Conservation (phyloP, 1,140 invertebrate genomes). For the Camponotus pennsylvanicus region DNA sequence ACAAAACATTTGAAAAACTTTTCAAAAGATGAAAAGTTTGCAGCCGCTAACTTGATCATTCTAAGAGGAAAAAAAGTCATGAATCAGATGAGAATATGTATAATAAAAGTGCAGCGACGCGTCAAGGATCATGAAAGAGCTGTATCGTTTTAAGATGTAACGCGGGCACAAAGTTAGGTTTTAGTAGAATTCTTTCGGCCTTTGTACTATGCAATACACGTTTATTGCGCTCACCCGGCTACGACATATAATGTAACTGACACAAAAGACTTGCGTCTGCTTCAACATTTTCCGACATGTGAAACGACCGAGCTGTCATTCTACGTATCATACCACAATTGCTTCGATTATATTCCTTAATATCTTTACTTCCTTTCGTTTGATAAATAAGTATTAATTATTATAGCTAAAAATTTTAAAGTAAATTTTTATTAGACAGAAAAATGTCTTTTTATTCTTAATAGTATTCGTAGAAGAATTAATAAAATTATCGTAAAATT, state of each 20-base stretch:
- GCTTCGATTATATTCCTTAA: constrained; percentile 21
- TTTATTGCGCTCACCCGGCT: constrained; percentile 46
- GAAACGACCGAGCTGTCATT: neutral
- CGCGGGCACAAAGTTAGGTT: constrained; percentile 41
- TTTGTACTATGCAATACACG: constrained; percentile 42
- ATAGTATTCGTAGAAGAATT: neutral
- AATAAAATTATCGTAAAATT: constrained; percentile 10
- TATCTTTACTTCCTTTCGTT: neutral
- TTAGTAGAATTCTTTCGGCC: constrained; percentile 44
- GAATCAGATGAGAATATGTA: constrained; percentile 17
- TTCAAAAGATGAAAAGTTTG: constrained; percentile 2
- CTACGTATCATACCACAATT: neutral
- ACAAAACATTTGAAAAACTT: neutral
- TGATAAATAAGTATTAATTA: constrained; percentile 3
- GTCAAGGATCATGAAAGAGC: constrained; percentile 22
- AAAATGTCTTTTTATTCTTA: neutral
- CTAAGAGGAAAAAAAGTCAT: neutral
- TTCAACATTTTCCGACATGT: constrained; percentile 31
- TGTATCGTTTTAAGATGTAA: constrained; percentile 60
- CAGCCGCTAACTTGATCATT: neutral
- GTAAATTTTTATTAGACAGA: neutral
- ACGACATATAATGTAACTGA: constrained; percentile 52
- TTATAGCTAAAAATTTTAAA: neutral
- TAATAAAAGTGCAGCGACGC: constrained; percentile 49
- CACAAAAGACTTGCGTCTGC: constrained; percentile 44